Percentiles rank a stretch among this genome's conserved stretches.
Evolutionary conservation across 2,113 vertebrate species (phyloP).

Genomic region (Microtus ochrogaster): DNA sequence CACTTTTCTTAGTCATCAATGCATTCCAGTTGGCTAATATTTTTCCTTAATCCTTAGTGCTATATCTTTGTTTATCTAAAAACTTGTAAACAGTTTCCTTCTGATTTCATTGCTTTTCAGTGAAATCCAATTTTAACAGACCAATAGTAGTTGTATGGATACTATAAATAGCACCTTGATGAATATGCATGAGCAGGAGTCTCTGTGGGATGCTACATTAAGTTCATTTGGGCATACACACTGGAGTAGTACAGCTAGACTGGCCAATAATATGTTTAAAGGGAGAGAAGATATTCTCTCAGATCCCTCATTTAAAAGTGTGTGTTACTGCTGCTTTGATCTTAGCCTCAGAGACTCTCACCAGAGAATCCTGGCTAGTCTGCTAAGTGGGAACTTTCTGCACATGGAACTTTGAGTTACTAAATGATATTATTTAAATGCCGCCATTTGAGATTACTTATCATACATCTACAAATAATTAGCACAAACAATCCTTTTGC

Average conservation of each 20-base stretch:
- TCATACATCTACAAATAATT: background rate
- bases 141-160: background rate
- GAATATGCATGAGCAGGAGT: background rate
- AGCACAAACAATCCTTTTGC: background rate
- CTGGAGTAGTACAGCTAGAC: background rate
- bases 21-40: background rate
- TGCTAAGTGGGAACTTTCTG: background rate
- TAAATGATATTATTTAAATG: background rate
- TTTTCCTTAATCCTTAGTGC: background rate
- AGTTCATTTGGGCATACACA: background rate
- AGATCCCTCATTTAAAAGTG: background rate
- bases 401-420: background rate
- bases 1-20: slow-evolving; percentile 35
- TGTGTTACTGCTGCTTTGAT: background rate
- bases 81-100: background rate
- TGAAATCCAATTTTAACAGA: background rate
- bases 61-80: background rate
- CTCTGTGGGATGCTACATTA: background rate
- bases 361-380: background rate
- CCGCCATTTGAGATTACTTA: background rate
- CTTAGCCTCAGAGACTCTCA: background rate
- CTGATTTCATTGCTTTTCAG: background rate
- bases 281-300: background rate
- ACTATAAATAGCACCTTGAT: background rate
- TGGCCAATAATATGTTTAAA: background rate